Percentiles rank a stretch among this genome's conserved stretches.
Conservation (phyloP, 1,140 invertebrate species). For the Aphelenchoides fujianensis region DNA sequence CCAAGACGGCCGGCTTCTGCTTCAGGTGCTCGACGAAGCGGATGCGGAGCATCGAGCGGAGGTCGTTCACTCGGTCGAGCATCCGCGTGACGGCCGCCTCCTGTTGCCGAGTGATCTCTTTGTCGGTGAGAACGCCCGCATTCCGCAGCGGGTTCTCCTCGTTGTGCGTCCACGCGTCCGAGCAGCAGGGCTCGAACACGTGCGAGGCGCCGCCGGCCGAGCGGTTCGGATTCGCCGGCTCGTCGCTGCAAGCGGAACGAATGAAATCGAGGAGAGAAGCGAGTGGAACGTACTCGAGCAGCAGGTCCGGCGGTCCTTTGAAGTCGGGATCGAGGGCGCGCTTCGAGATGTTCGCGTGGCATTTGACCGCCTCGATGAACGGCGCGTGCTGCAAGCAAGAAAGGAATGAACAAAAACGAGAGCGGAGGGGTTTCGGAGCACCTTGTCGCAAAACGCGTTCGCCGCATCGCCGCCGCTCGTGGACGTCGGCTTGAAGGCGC, state of each 20-base stretch:
- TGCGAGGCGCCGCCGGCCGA: background rate
- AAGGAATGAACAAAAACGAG: too few species aligned
- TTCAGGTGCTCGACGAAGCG: slow-evolving; percentile 14
- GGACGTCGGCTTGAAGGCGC: too few species aligned
- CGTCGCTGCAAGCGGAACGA: background rate
- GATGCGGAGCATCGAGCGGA: background rate
- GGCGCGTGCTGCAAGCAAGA: slow-evolving; percentile 14
- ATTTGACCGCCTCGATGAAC: background rate
- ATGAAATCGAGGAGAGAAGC: background rate
- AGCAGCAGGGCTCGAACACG: slow-evolving; percentile 18
- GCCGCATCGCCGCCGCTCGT: background rate
- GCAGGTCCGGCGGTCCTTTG: background rate
- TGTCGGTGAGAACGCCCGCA: slow-evolving; percentile 4
- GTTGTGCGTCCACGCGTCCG: background rate
- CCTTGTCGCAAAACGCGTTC: slow-evolving; percentile 21
- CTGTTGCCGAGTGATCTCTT: slow-evolving; percentile 10
- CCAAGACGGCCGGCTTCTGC: background rate
- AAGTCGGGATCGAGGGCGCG: slow-evolving; percentile 13
- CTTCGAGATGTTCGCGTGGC: background rate
- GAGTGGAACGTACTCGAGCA: background rate
- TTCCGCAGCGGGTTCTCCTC: slow-evolving; percentile 13
- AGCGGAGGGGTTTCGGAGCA: too few species aligned
- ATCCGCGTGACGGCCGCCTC: slow-evolving; percentile 12
- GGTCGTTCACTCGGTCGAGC: background rate
- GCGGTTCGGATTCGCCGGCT: background rate